A percentile compares a stretch with the other conserved stretches of the same genome.
These are phyloP conservation scores for Epirrhoe alternata DNA, from an alignment of 2,888 invertebrate genomes.

Conservation along the genomic window DNA sequence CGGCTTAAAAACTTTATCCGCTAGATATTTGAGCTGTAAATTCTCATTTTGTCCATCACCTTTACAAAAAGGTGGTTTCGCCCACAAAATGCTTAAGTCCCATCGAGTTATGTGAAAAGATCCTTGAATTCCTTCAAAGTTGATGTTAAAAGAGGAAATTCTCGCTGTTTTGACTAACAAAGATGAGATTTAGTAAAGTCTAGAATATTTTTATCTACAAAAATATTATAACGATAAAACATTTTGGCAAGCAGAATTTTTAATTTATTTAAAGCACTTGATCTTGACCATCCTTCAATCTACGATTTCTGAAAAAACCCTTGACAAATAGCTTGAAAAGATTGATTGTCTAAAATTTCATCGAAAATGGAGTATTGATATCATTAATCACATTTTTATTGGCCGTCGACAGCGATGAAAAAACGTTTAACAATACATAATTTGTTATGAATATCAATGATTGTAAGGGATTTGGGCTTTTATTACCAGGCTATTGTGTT, in stretches of 20 bases:
- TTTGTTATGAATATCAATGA: conserved; percentile 35
- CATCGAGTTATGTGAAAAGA: conserved; percentile 17
- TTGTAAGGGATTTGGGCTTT: conserved; percentile 15
- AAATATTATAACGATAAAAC: no score
- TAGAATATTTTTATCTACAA: neutral
- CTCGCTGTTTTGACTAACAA: conserved; percentile 1
- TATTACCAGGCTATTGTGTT: conserved; percentile 8
- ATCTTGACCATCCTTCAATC: conserved; percentile 23
- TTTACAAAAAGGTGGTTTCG: conserved; percentile 29
- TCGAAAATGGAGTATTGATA: conserved; percentile 50
- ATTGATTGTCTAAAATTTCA: conserved; percentile 34
- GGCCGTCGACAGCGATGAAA: conserved; percentile 44
- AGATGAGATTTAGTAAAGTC: neutral
- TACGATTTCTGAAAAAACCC: neutral
- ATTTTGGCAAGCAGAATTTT: no score
- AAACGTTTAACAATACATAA: conserved; percentile 35
- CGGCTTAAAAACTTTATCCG: conserved; percentile 14
- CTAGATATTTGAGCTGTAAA: conserved; percentile 7
- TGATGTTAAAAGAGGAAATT: conserved; percentile 23
- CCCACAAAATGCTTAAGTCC: conserved; percentile 22
- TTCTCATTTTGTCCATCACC: conserved; percentile 19
- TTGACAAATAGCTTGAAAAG: conserved; percentile 35
- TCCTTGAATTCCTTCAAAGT: conserved; percentile 19
- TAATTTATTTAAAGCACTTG: no score
- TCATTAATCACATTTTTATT: conserved; percentile 57